Base-by-base conservation (phyloP, 2,113 vertebrate species). In the Xenotilapia caudafasciata region DNA sequence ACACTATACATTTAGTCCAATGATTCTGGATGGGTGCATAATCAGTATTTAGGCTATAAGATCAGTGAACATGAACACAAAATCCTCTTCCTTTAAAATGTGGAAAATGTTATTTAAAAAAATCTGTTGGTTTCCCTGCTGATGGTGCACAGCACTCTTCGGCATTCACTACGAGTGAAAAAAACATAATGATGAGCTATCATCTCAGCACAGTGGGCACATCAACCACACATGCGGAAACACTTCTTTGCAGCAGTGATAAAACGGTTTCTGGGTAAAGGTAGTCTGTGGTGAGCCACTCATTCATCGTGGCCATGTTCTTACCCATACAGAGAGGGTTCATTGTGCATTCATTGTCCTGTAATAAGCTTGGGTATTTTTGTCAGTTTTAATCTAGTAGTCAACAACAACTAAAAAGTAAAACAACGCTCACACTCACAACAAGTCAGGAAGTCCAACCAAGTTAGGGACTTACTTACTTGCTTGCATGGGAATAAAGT, bases 131-230 rank as follows among this genome's bases (percentile, higher is more conserved):
- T 90, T 91, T 92, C 87, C 86, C 90, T 84, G 91, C 88, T 92
- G 94, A 90, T 93, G 90, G 79, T 33, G 87, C 84, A 87, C 85
- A 86, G 86, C 89, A 83, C 86, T 80, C 82, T 80, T 15, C 77
- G 58, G 82, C 82, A 86, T 85, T 92, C 83, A 86, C 90, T 58
- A 56, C 83, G 77, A 92, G 91, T 89, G 81, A 92, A 92, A 83
- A 94, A 91, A 88, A 70, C 83, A 40, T 90, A 91, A 92, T 92
- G 90, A 95, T 94, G 90, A 94, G 86, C 91, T 81, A 92, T 94
- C 86, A 93, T 92, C 84, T 42, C 56, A 6, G 33, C 91, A 68
- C 93, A 93, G 89, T 53, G 53, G 90, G 88, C 33, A 86, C 51
- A 86, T 51, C 79, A 11, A 31, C 42, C 86, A 75, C 84, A 60